Percentiles rank a stretch among this genome's conserved stretches.
Conservation (phyloP, 2,113 vertebrate genomes). For the Scolopax mira region DNA sequence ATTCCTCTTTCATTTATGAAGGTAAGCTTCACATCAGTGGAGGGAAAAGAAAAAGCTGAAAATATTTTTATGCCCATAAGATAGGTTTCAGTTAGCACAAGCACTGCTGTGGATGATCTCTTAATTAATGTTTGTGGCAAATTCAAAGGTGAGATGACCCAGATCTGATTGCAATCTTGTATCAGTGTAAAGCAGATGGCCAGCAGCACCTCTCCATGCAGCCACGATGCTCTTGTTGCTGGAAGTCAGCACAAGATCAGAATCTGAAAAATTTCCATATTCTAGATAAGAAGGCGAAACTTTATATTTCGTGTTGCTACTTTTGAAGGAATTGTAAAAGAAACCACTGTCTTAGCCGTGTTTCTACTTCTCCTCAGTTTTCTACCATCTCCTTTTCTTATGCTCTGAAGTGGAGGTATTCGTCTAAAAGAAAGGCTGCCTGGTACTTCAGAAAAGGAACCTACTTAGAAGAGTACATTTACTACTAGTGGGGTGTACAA, state of each 20-base stretch:
- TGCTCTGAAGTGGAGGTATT: background rate
- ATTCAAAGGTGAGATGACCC: constrained; percentile 7
- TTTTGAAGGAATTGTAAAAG: constrained; percentile 1
- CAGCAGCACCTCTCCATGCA: background rate
- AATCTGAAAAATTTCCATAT: constrained; percentile 8
- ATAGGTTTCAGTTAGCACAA: background rate
- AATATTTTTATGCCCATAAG: background rate
- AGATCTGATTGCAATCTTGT: background rate
- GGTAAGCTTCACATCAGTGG: background rate
- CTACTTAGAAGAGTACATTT: background rate
- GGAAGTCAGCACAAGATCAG: background rate
- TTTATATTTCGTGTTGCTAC: background rate
- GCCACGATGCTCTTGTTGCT: rapidly evolving
- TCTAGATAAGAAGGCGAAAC: constrained; percentile 22
- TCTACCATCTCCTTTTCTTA: background rate
- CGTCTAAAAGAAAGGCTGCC: background rate
- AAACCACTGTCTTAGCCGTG: background rate
- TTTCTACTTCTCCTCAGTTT: background rate
- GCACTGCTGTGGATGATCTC: background rate
- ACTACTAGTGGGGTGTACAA: background rate
- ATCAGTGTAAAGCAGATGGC: constrained; percentile 14
- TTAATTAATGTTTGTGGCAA: background rate
- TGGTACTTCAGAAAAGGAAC: background rate
- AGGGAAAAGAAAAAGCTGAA: background rate
- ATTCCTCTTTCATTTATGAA: background rate